These are phyloP conservation scores for Orchestes rusci DNA, from an alignment of 2,888 invertebrate genomes.

Conservation along the genomic window DNA sequence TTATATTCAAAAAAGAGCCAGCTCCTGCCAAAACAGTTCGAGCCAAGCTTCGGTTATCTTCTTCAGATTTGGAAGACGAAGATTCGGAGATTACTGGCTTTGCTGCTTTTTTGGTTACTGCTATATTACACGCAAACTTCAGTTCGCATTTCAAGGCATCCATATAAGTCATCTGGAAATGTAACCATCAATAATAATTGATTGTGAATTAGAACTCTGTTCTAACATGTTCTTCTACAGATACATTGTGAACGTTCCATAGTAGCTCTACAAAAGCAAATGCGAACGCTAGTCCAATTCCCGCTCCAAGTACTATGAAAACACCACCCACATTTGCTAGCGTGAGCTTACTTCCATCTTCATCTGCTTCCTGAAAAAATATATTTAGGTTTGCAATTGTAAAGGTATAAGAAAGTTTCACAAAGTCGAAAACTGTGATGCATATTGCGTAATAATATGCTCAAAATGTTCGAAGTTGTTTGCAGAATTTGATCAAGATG, in stretches of 20 bases:
- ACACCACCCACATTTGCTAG: constrained; percentile 88
- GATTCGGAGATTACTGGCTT: constrained; percentile 32
- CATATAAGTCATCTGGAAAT: constrained; percentile 56
- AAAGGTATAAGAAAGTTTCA: too few species aligned
- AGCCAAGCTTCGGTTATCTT: constrained; percentile 28
- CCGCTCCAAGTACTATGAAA: constrained; percentile 73
- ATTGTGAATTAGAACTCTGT: too few species aligned
- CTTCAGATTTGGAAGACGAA: constrained; percentile 38
- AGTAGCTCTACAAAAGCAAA: constrained; percentile 78
- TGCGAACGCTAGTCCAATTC: constrained; percentile 62
- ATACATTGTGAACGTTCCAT: constrained; percentile 71
- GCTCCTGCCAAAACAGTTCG: constrained; percentile 31
- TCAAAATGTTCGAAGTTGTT: too few species aligned
- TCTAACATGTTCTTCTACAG: constrained; percentile 70
- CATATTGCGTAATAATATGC: too few species aligned
- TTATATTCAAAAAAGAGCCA: constrained; percentile 32
- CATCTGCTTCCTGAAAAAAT: constrained; percentile 13
- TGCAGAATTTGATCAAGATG: too few species aligned
- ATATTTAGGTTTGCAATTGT: not conserved
- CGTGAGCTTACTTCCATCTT: constrained; percentile 47
- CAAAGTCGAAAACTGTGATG: too few species aligned
- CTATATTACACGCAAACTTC: constrained; percentile 64
- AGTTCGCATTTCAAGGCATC: constrained; percentile 65
- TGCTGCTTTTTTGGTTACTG: constrained; percentile 64
- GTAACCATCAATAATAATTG: too few species aligned